Evolutionary conservation across 2,113 vertebrate species (phyloP), one percentile per base, ranked within the genome.

Genomic region (Poicephalus meyeri): DNA sequence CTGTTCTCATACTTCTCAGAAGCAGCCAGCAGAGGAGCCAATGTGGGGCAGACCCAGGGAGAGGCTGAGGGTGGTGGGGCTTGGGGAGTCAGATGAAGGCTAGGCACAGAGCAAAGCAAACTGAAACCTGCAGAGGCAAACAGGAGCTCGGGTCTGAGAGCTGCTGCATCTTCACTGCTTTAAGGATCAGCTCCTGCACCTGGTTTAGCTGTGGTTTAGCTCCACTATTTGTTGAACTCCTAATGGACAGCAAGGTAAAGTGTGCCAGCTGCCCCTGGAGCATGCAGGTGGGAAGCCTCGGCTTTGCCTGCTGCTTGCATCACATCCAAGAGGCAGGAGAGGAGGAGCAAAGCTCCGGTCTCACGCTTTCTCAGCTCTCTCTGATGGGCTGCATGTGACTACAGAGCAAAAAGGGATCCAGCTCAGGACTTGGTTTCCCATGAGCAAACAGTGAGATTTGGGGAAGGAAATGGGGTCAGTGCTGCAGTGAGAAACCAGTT

Each of bases 61-160:
- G 21, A 0, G 0, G 50, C 50, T 52, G 63, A 17, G 64, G 9
- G 4, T 17, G 50, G 16, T 1, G 5, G 21, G 25, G 15, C 8
- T 42, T 18, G 16, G 11, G 35, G 17, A 14, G 8, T 18, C 15
- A 47, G 37, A 26, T 66, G 50, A n/a, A 63, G 44, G 49, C 23
- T 72, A 68, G 20, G 23, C 39, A 56, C 0, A 1, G 49, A 72
- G 50, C 44, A 93, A 68, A 52, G 26, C 42, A 50, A 69, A 42
- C 8, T 1, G 41, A 21, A 68, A 55, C 21, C 19, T 28, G 44
- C 49, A 65, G 42, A 50, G 55, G 42, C 28, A 58, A 80, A 78
- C 0, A 7, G n/a, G 46, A 4, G 1, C 9, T 44, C 0, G 2
- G 7, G 14, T 39, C 81, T 19, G 33, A 56, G 52, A 72, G n/a